These are phyloP conservation scores for Chydorus sphaericus DNA, from an alignment of 2,888 invertebrate species.

Conservation along the genomic window DNA sequence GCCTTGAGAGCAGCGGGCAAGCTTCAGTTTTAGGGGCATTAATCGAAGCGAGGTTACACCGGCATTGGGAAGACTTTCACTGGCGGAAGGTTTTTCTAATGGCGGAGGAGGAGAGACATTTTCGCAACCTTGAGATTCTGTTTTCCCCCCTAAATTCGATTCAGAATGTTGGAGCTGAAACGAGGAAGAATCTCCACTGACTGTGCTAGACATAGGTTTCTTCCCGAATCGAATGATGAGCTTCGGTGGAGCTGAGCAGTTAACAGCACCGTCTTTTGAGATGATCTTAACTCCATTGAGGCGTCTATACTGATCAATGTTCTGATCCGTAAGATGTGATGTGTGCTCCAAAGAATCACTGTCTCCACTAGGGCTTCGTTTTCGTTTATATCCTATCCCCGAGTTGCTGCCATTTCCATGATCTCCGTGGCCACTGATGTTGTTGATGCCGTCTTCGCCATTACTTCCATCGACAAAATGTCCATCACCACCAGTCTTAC, in stretches of 20 bases:
- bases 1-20: conserved; percentile 65
- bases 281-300: conserved; percentile 23
- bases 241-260: conserved; percentile 41
- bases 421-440: conserved; percentile 15
- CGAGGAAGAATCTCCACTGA: not conserved
- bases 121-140: not conserved
- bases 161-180: not conserved
- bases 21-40: conserved; percentile 67
- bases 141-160: not conserved
- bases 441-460: not conserved
- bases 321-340: not conserved
- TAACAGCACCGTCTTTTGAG: conserved; percentile 2
- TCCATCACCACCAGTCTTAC: no score
- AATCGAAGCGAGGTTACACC: conserved; percentile 16
- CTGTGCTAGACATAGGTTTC: conserved; percentile 18
- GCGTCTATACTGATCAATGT: not conserved
- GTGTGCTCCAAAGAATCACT: not conserved
- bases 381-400: no score
- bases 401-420: conserved; percentile 16
- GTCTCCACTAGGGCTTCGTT: conserved; percentile 3
- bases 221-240: conserved; percentile 59
- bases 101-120: conserved; percentile 12
- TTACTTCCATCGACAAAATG: not conserved
- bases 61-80: not conserved
- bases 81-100: conserved; percentile 2